Evolutionary conservation across 2,113 vertebrate genomes (phyloP), one percentile per base, ranked within the genome.

Genomic region (Prunella himalayana): DNA sequence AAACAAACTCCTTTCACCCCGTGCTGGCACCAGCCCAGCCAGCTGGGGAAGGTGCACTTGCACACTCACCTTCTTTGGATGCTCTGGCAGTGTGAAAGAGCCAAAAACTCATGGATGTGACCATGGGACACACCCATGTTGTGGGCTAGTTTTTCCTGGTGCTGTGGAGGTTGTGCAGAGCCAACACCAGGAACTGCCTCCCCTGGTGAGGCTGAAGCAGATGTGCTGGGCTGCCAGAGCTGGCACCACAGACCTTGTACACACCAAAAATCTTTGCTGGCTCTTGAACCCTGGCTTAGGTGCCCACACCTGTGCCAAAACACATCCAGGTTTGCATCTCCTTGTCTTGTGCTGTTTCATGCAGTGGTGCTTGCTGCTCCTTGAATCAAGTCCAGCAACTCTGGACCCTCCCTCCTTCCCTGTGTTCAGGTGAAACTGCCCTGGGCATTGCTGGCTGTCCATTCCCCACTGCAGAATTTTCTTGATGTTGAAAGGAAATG

Each of bases 91-190:
- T 11, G 23, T 23, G n/a, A 57, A 82, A 73, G 25, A 66, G 33
- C 53, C 71, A 7, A 23, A 82, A 77, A 37, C 11, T 53, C 39
- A 7, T 5, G 39, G 59, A 45, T 0, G 1, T 41, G 78, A 35
- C 49, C 49, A 23, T 0, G 0, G 61, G 53, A 72, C 0, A 2
- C 18, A 8, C 4, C 14, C 2, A 1, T 4, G 73, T 3, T 33
- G 42, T 49, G 69, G 22, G 6, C 2, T 56, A 9, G 0, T 18
- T 88, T 86, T 63, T 8, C 15, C 45, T 18, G 21, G 12, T 13
- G 13, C 21, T 57, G 53, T 37, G n/a, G n/a, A 41, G 41, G 37
- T 61, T 3, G 1, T 60, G 64, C 45, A 83, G 56, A 71, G 51
- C 53, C 71, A 35, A 25, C 22, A 39, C 6, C 33, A 86, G 35